Base-by-base conservation (phyloP, 2,113 vertebrate species). In the Eretmochelys imbricata region DNA sequence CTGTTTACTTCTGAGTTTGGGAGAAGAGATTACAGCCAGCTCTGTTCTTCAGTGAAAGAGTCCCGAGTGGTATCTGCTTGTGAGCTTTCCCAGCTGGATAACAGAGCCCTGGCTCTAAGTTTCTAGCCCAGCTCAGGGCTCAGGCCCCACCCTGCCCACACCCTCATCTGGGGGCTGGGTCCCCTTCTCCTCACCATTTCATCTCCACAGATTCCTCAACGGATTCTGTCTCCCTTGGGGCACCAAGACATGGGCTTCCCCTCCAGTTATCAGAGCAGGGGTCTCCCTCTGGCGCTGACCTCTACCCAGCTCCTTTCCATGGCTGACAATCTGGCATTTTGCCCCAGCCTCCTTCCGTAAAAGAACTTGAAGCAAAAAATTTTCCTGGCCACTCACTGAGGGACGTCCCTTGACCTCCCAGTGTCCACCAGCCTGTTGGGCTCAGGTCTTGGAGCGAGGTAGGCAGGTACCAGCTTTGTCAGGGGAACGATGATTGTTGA, bases 341-440 rank as follows among this genome's bases (percentile, higher is more conserved):
- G 9, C 13, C 88, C 85, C 20, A 5, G 85, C 93, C 90, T 92
- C 92, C 95, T 92, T 91, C 90, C 59, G 48, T 8, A 81, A 50
- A 62, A 12, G 87, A 0, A 2, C 83, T 95, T 95, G 95, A 96
- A 96, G 94, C n/a, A 42, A 6, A 96, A 97, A 92, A 95, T 95
- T 89, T 96, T 95, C 93, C 97, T 65, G 89, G 38, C 27, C 91
- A 59, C 38, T 96, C 97, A 94, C 49, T 79, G 91, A 65, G 29
- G 31, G 13, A 82, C 10, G 1, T 76, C 80, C 84, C 84, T 93
- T 5, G 0, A 83, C 94, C 92, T 16, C 2, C 31, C 59, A 35
- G 59, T 65, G 59, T 35, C 59, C 59, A 65, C 59, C 31, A 35
- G 14, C 14, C 7, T 16, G 62, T 17, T 35, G 6, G 6, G 29